Conservation (phyloP, 2,888 invertebrate genomes). For the Ceraclea dissimilis region DNA sequence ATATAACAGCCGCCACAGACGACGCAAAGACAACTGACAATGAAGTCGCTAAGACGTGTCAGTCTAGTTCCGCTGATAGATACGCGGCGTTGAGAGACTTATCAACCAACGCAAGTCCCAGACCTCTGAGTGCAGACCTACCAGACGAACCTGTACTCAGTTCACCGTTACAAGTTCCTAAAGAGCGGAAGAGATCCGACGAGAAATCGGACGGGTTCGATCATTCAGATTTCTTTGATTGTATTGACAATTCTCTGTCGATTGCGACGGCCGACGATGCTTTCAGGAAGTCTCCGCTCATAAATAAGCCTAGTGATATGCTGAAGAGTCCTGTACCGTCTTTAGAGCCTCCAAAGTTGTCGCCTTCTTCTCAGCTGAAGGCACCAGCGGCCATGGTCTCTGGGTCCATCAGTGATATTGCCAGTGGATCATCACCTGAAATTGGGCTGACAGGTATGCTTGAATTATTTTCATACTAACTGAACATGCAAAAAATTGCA, state of each 20-base stretch:
- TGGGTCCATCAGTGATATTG: conserved; percentile 55
- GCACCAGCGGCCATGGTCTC: conserved; percentile 48
- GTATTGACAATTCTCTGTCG: conserved; percentile 47
- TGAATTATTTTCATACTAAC: too few relatives aligned
- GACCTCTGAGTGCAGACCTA: conserved; percentile 31
- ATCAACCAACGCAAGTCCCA: conserved; percentile 51
- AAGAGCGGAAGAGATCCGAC: conserved; percentile 45
- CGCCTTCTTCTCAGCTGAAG: conserved; percentile 39
- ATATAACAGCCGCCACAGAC: conserved; percentile 28
- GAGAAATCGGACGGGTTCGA: conserved; percentile 49
- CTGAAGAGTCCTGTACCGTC: conserved; percentile 30
- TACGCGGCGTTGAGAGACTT: conserved; percentile 78
- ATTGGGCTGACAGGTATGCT: conserved; percentile 44
- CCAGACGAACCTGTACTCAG: conserved; percentile 45
- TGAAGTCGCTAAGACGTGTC: conserved; percentile 35
- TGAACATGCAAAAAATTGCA: too few relatives aligned
- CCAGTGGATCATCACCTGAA: conserved; percentile 59
- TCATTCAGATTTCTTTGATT: conserved; percentile 46
- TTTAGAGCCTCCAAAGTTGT: conserved; percentile 30
- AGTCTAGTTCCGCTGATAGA: conserved; percentile 53
- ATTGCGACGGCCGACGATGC: conserved; percentile 47
- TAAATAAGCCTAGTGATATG: conserved; percentile 28
- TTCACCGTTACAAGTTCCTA: conserved; percentile 42
- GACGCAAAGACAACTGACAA: conserved; percentile 36
- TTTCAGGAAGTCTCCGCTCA: conserved; percentile 43